Conservation (phyloP, 2,113 vertebrate genomes). For the Notarius lentiginosus region DNA sequence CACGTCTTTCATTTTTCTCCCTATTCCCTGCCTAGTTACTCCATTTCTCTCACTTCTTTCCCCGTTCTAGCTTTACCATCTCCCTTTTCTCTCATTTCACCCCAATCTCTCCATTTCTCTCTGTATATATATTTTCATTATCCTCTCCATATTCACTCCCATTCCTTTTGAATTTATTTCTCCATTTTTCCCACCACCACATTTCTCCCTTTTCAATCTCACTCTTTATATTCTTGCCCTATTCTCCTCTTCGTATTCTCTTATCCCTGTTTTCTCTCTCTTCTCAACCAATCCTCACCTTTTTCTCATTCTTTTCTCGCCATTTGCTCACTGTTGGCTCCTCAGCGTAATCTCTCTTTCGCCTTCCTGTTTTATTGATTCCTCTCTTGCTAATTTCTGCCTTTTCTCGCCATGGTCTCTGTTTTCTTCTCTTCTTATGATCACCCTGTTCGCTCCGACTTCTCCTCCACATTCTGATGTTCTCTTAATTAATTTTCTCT, state of each 20-base stretch:
- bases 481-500: neutral
- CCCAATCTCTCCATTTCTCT: neutral
- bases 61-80: neutral
- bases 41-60: neutral
- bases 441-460: neutral
- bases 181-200: neutral
- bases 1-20: neutral
- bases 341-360: neutral
- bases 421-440: no score
- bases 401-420: neutral
- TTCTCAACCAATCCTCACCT: no score
- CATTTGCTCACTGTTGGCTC: no score
- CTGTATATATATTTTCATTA: neutral
- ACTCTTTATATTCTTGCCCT: neutral
- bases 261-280: neutral
- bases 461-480: neutral
- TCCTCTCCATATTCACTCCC: neutral
- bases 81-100: neutral
- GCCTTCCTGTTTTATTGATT: neutral
- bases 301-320: neutral
- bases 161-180: neutral
- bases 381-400: neutral
- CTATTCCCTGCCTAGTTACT: neutral
- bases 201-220: neutral
- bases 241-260: neutral